Evolutionary conservation across 2,113 vertebrate species (phyloP).

Genomic region (Mesembrinibis cayennensis): DNA sequence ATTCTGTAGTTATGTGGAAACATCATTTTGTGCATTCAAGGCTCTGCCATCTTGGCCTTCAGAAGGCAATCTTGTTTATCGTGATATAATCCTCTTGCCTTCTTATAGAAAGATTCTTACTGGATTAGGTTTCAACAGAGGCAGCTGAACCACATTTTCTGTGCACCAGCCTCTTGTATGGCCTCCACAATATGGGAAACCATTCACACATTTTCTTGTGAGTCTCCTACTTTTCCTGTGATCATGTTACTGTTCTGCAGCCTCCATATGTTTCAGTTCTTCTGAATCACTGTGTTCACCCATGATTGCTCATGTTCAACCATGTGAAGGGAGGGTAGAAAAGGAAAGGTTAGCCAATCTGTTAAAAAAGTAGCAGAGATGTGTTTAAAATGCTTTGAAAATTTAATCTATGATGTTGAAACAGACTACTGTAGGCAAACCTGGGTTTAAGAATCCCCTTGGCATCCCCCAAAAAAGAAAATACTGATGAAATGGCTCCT

Average conservation of each 20-base stretch:
- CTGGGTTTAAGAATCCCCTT: neutral
- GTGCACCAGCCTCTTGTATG: neutral
- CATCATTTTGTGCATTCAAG: neutral
- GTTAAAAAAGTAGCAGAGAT: neutral
- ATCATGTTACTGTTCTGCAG: neutral
- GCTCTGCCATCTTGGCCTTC: neutral
- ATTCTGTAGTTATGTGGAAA: neutral
- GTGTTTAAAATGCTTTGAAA: neutral
- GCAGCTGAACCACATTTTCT: constrained; percentile 5
- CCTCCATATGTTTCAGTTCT: neutral
- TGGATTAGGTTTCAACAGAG: neutral
- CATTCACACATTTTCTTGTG: constrained; percentile 7
- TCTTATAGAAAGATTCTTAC: neutral
- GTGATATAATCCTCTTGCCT: neutral
- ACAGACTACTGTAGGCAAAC: neutral
- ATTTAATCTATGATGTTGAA: neutral
- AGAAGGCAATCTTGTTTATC: neutral
- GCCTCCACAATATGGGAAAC: neutral
- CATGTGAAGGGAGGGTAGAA: neutral
- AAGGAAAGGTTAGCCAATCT: neutral
- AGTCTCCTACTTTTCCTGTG: neutral
- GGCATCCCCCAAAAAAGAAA: neutral
- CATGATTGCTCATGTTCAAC: neutral
- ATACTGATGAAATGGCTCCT: neutral
- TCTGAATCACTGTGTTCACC: neutral